Evolutionary conservation across 2,113 vertebrate genomes (phyloP).

Genomic region (Urocitellus parryii): DNA sequence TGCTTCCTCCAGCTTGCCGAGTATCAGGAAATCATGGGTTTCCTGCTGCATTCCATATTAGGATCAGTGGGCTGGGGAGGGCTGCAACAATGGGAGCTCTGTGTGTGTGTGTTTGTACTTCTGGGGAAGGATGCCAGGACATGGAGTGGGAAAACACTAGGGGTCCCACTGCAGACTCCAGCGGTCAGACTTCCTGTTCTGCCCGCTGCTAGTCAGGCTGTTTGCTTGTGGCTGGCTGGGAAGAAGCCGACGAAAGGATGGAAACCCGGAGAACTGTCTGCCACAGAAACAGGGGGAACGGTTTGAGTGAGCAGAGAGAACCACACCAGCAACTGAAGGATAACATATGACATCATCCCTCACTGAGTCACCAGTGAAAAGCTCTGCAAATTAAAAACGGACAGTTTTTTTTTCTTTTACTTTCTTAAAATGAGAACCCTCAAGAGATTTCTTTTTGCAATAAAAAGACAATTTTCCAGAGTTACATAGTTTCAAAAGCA

Average conservation of each 20-base stretch:
- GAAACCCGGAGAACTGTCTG: not conserved
- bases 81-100: slow-evolving; percentile 91
- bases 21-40: slow-evolving; percentile 93
- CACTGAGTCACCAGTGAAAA: slow-evolving; percentile 71
- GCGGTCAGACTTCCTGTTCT: slow-evolving; percentile 86
- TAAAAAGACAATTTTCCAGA: not conserved
- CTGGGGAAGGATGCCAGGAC: slow-evolving; percentile 90
- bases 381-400: slow-evolving; percentile 45
- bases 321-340: slow-evolving; percentile 2
- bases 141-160: slow-evolving; percentile 87
- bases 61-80: slow-evolving; percentile 90
- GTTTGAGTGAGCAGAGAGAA: not conserved
- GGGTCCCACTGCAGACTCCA: slow-evolving; percentile 87
- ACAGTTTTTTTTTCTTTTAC: slow-evolving; percentile 3
- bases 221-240: slow-evolving; percentile 66
- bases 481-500: not conserved
- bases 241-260: not conserved
- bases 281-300: not conserved
- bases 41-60: slow-evolving; percentile 93
- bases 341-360: slow-evolving; percentile 80
- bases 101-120: slow-evolving; percentile 89
- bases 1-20: slow-evolving; percentile 88
- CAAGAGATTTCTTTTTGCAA: not conserved
- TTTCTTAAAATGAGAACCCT: slow-evolving; percentile 38
- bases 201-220: slow-evolving; percentile 62